Evolutionary conservation across 2,888 invertebrate species (phyloP), one percentile per base, ranked within the genome.

Genomic region (Ormyrus thymus): DNA sequence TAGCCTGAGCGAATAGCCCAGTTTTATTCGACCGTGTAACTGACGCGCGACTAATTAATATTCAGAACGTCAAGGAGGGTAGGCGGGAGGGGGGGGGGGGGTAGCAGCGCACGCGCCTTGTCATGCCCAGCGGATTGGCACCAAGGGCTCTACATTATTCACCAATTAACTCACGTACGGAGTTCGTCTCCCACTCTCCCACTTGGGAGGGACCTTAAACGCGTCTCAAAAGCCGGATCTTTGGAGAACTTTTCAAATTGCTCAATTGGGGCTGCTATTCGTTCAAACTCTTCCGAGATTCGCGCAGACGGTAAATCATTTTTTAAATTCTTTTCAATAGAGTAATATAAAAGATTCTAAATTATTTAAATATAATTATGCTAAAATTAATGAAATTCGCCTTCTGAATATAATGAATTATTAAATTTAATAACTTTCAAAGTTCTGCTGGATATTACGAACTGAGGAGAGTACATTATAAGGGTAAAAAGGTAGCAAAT

Each of bases 91-190:
- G 5, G 53, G 74, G 59, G 64, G 29, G 48, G 8, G 55, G 7
- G 5, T 15, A 9, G 8, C 46, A 9, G 59, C 7, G 65, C 58
- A 51, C 48, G 55, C 48, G 72, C 58, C 61, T 66, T 62, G 59
- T 73, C 68, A 78, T 68, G 73, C 69, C 64, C 58, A 71, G 45
- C 15, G 53, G 68, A 79, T 76, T 62, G 76, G 56, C 76, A 76
- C 71, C 56, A 50, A 76, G 71, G 51, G 72, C 62, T 62, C 72
- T 76, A 72, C 64, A 76, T 79, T 76, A 76, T 75, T 65, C 76
- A 68, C 66, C 68, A 64, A 78, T 64, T 64, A 64, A 64, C 64
- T 64, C 64, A 55, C 55, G 15, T 50, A 55, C 45, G 6, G 29
- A 61, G 61, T 55, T 29, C 7, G 4, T 4, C 29, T 15, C 75